Conservation (phyloP, 2,888 invertebrate genomes). For the Chymomyza amoena region DNA sequence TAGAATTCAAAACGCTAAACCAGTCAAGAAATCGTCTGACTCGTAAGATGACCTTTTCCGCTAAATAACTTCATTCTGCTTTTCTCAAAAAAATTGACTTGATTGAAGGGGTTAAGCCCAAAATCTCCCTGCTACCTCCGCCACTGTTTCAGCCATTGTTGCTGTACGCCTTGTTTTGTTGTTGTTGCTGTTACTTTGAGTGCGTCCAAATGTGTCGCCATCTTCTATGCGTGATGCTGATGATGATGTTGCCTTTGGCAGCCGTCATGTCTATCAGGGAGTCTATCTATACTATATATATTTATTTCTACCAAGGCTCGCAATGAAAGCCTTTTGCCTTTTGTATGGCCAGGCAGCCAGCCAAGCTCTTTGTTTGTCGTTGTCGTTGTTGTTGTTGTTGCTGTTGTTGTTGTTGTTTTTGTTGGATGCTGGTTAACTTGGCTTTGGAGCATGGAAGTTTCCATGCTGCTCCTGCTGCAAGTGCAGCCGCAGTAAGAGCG, state of each 20-base stretch:
- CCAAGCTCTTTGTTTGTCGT: not conserved
- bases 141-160: not conserved
- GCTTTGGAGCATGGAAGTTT: not conserved
- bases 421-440: slow-evolving; percentile 11
- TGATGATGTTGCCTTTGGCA: slow-evolving; percentile 35
- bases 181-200: slow-evolving; percentile 14
- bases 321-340: not conserved
- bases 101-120: too few relatives aligned
- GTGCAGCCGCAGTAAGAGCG: slow-evolving; percentile 26
- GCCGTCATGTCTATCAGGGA: slow-evolving; percentile 19
- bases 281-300: slow-evolving; percentile 16
- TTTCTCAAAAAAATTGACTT: too few relatives aligned
- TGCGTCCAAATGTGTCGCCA: not conserved
- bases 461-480: slow-evolving; percentile 7
- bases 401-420: slow-evolving; percentile 21
- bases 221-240: not conserved
- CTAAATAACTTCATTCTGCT: too few relatives aligned
- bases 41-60: too few relatives aligned
- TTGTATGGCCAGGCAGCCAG: not conserved
- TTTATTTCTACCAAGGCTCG: slow-evolving; percentile 4
- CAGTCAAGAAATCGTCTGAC: too few relatives aligned
- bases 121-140: too few relatives aligned
- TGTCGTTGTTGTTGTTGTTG: too few relatives aligned
- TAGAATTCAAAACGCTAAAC: too few relatives aligned
- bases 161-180: slow-evolving; percentile 7